A percentile compares a stretch with the other conserved stretches of the same genome.
Evolutionary conservation across 2,797 vertebrate species (phyloP).

Genomic region (Paramormyrops hopkinsi): DNA sequence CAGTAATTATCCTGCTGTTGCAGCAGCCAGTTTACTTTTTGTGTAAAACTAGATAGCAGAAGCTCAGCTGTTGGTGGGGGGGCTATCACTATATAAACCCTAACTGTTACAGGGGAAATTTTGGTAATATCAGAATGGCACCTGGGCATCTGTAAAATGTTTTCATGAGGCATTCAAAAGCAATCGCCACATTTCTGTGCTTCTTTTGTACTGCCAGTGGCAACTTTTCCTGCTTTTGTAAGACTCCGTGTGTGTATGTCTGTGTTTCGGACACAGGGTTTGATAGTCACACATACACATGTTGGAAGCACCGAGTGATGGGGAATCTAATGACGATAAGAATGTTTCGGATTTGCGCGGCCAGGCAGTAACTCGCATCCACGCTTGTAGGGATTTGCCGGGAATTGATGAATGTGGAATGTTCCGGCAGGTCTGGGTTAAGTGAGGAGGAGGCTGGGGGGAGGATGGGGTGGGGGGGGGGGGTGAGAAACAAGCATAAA

Average conservation of each 20-base stretch:
- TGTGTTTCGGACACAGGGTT: not conserved
- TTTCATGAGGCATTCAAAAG: not conserved
- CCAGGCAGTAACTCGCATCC: slow-evolving; percentile 28
- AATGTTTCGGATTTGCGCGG: not conserved
- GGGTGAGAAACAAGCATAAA: too few species aligned
- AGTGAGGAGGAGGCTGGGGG: not conserved
- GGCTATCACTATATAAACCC: not conserved
- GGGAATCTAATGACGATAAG: not conserved
- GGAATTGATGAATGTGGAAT: slow-evolving; percentile 13
- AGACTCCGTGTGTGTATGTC: not conserved
- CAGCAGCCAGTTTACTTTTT: not conserved
- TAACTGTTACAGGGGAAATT: not conserved
- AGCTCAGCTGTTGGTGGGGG: not conserved
- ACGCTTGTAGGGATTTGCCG: slow-evolving; percentile 29
- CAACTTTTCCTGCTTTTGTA: not conserved
- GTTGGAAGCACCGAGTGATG: not conserved
- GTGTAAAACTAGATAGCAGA: not conserved
- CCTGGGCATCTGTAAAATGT: not conserved
- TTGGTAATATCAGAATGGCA: not conserved
- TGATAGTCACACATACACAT: not conserved
- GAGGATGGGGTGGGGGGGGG: not conserved
- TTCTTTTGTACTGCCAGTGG: not conserved
- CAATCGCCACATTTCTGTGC: not conserved
- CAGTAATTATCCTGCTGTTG: not conserved
- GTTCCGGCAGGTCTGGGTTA: not conserved